These are phyloP conservation scores for Tamandua tetradactyla DNA, from an alignment of 2,797 vertebrate species.

Conservation along the genomic window DNA sequence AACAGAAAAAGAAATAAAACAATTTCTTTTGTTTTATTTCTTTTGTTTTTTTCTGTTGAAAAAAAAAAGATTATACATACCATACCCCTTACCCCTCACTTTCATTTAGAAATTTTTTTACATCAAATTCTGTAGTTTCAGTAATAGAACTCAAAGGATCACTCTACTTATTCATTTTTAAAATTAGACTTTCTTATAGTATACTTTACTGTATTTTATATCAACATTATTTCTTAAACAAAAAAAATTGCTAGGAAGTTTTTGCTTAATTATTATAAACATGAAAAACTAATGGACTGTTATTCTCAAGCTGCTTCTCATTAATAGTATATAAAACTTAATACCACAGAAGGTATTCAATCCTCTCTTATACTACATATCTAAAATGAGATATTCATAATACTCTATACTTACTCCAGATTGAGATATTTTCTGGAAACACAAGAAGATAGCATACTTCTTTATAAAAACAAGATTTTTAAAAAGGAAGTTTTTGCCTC, in stretches of 20 bases:
- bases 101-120: too few relatives aligned
- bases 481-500: not conserved
- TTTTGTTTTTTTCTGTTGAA: too few relatives aligned
- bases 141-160: not conserved
- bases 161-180: not conserved
- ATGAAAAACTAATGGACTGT: not conserved
- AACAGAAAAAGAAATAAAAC: too few relatives aligned
- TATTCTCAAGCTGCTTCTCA: not conserved
- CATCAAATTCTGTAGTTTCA: slow-evolving; percentile 5
- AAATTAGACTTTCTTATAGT: not conserved
- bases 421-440: not conserved
- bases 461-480: not conserved
- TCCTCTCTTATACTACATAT: not conserved
- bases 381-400: not conserved
- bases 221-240: not conserved
- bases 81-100: too few relatives aligned
- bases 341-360: not conserved
- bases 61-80: too few relatives aligned
- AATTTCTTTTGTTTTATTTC: too few relatives aligned
- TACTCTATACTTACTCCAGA: not conserved
- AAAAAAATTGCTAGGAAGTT: not conserved
- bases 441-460: not conserved
- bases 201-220: not conserved
- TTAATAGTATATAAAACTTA: not conserved
- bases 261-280: slow-evolving; percentile 28